These are phyloP conservation scores for Tetheella fluctuosa DNA, from an alignment of 2,888 invertebrate species.

Conservation along the genomic window DNA sequence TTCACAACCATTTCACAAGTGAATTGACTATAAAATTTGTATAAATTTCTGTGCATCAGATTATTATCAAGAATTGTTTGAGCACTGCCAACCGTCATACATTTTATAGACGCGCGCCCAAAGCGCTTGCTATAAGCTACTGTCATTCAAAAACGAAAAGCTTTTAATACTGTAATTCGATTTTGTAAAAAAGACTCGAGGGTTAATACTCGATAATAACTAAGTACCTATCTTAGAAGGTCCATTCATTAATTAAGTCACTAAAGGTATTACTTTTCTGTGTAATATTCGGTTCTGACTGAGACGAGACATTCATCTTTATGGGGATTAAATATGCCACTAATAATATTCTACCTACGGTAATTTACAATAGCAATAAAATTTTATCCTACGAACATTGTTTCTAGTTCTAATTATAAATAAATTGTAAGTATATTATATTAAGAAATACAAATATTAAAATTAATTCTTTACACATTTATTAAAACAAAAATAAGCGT, in stretches of 20 bases:
- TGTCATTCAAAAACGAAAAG: neutral
- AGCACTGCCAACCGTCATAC: no score
- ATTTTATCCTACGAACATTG: neutral
- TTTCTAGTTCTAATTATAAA: no score
- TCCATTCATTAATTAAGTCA: conserved; percentile 1
- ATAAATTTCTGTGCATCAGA: no score
- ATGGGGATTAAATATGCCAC: neutral
- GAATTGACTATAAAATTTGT: no score
- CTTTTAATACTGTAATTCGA: neutral
- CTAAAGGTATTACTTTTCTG: neutral
- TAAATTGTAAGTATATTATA: no score
- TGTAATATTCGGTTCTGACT: neutral
- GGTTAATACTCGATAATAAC: neutral
- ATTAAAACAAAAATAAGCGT: no score
- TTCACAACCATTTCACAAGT: no score
- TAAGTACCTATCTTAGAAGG: conserved; percentile 2
- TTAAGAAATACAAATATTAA: no score
- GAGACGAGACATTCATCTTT: neutral
- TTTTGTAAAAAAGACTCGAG: neutral
- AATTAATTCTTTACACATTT: no score
- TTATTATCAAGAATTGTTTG: no score
- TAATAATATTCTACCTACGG: neutral
- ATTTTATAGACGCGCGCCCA: no score
- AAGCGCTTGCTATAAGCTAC: neutral
- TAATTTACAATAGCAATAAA: neutral